phyloP scores from a whole-genome alignment of 2,797 vertebrate genomes.

The Parauchenoglanis ngamensis region DNA sequence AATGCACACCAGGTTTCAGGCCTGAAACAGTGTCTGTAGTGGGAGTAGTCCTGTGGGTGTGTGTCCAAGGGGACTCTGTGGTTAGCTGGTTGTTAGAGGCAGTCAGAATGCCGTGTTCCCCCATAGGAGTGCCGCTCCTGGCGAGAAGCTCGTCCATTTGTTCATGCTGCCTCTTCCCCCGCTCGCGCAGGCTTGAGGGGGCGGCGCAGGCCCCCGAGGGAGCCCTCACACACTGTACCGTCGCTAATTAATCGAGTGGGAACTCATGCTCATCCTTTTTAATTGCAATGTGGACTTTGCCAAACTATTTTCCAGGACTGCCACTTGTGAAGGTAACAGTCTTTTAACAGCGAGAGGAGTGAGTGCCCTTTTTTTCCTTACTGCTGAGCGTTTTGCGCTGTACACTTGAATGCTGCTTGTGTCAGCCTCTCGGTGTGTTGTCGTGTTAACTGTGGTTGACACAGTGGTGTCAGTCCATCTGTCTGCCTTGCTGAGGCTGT shows the following conservation, averaged over 20 bases:
- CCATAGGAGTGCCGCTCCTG: constrained; percentile 58
- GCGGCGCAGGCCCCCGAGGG: constrained; percentile 48
- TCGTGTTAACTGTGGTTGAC: constrained; percentile 67
- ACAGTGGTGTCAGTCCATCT: constrained; percentile 64
- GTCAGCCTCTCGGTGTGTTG: constrained; percentile 66
- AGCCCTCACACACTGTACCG: constrained; percentile 67
- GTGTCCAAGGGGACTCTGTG: constrained; percentile 53
- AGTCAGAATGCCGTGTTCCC: constrained; percentile 73
- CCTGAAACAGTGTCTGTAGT: constrained; percentile 58
- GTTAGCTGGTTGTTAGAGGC: constrained; percentile 59
- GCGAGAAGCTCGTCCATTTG: constrained; percentile 57
- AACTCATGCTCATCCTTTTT: constrained; percentile 69
- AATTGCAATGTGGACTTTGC: constrained; percentile 75
- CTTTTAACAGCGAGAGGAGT: constrained; percentile 81
- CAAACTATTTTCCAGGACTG: constrained; percentile 70
- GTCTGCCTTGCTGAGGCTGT: constrained; percentile 56
- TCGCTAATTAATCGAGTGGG: constrained; percentile 78
- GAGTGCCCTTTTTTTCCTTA: constrained; percentile 64
- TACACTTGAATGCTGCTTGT: constrained; percentile 72
- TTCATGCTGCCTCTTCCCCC: constrained; percentile 58
- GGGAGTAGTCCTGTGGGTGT: constrained; percentile 57
- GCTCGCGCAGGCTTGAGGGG: constrained; percentile 55
- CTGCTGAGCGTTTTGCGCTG: constrained; percentile 66
- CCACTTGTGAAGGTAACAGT: constrained; percentile 78
- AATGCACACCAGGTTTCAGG: constrained; percentile 60